Percentiles rank a stretch among this genome's conserved stretches.
These are phyloP conservation scores for Oreamnos americanus DNA, from an alignment of 2,113 vertebrate genomes.

Conservation along the genomic window DNA sequence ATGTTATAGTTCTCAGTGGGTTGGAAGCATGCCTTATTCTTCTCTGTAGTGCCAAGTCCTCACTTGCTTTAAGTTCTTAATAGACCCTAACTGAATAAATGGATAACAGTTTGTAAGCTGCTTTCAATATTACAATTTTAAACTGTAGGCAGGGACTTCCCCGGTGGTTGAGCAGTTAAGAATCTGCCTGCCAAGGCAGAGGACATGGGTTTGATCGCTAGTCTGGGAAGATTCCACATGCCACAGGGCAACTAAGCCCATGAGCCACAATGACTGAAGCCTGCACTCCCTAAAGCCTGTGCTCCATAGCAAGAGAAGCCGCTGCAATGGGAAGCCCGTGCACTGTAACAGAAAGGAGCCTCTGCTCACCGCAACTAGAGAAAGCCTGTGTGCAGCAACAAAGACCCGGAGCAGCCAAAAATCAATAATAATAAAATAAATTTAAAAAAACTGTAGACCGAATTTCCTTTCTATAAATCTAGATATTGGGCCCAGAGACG, in stretches of 20 bases:
- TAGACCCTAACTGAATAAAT: background rate
- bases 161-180: background rate
- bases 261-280: background rate
- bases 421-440: background rate
- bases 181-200: background rate
- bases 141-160: background rate
- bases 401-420: background rate
- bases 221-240: background rate
- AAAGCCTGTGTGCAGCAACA: background rate
- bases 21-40: background rate
- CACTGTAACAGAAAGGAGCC: background rate
- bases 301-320: background rate
- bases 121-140: background rate
- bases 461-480: background rate
- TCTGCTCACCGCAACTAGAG: background rate
- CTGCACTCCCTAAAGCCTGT: background rate
- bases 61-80: conserved; percentile 13
- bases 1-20: background rate
- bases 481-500: background rate
- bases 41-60: background rate
- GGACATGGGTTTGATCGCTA: background rate
- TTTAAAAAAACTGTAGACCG: background rate
- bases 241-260: background rate
- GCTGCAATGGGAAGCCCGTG: background rate
- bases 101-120: background rate